Evolutionary conservation across 92 coral and sea anemone species (phyloP).

Genomic region (Galaxea fascicularis): DNA sequence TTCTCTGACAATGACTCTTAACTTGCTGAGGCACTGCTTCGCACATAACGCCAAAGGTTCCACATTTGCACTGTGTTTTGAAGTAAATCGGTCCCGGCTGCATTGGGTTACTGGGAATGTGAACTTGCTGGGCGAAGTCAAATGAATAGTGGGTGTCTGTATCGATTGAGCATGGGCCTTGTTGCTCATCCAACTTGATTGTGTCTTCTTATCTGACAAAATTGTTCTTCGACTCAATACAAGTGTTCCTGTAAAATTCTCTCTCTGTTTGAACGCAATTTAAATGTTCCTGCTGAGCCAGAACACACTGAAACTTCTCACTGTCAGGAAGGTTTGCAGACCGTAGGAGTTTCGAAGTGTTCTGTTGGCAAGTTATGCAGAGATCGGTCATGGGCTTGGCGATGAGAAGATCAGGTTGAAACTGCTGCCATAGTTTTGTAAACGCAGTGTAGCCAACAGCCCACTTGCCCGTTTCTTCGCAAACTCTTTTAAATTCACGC

Average conservation of each 20-base stretch:
- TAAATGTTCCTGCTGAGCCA: conserved; percentile 59
- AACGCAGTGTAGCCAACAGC: conserved; percentile 61
- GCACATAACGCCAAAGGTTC: background rate
- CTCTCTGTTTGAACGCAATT: conserved; percentile 40
- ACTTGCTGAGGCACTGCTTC: background rate
- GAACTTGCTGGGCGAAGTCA: background rate
- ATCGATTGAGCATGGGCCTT: background rate
- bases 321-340: conserved; percentile 61
- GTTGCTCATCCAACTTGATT: background rate
- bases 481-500: conserved; percentile 50
- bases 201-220: background rate
- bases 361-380: conserved; percentile 64
- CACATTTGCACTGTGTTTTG: background rate
- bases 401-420: conserved; percentile 59
- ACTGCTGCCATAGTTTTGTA: conserved; percentile 53
- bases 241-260: conserved; percentile 36
- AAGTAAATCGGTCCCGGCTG: background rate
- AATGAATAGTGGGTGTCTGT: background rate
- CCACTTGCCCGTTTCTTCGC: conserved; percentile 50
- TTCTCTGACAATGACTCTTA: no score
- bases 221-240: conserved; percentile 45
- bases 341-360: conserved; percentile 68
- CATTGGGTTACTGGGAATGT: background rate
- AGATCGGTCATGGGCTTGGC: conserved; percentile 77
- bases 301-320: conserved; percentile 62